Evolutionary conservation across 2,888 invertebrate genomes (phyloP).

Genomic region (Pollenia angustigena): DNA sequence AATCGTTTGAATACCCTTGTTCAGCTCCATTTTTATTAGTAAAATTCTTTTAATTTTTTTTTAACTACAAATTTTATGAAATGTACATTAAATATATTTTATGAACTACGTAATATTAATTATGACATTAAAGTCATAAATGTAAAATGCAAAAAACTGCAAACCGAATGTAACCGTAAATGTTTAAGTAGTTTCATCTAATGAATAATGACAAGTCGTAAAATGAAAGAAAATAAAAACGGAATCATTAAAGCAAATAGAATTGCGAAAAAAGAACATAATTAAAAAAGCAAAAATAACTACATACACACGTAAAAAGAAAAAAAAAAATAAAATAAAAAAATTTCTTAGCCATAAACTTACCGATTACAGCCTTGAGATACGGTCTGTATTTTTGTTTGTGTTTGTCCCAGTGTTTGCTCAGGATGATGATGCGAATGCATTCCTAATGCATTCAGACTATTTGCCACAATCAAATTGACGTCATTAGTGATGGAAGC

Average conservation of each 20-base stretch:
- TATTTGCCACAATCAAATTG: slow-evolving; percentile 32
- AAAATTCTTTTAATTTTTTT: not conserved
- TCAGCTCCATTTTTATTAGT: no score
- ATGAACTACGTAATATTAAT: slow-evolving; percentile 46
- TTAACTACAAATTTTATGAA: not conserved
- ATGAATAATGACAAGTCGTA: slow-evolving; percentile 38
- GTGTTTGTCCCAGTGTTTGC: slow-evolving; percentile 21
- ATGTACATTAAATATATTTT: slow-evolving; percentile 12
- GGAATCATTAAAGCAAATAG: slow-evolving; percentile 24
- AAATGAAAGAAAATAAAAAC: slow-evolving; percentile 21
- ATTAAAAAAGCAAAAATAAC: slow-evolving; percentile 12
- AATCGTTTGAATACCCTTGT: no score
- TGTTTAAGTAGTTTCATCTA: slow-evolving; percentile 14
- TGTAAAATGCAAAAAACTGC: slow-evolving; percentile 14
- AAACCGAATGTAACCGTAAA: slow-evolving; percentile 26
- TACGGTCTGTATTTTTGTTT: slow-evolving; percentile 27
- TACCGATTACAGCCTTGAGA: slow-evolving; percentile 67
- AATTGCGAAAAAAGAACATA: not conserved
- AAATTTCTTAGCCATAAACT: slow-evolving; percentile 43
- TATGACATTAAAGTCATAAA: slow-evolving; percentile 52
- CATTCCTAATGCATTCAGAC: slow-evolving; percentile 66
- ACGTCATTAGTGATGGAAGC: slow-evolving; percentile 53
- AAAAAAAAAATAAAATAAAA: slow-evolving; percentile 1
- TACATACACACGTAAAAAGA: not conserved
- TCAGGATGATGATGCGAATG: slow-evolving; percentile 43